Base-by-base conservation (phyloP, 2,113 vertebrate species). In the Passer domesticus region DNA sequence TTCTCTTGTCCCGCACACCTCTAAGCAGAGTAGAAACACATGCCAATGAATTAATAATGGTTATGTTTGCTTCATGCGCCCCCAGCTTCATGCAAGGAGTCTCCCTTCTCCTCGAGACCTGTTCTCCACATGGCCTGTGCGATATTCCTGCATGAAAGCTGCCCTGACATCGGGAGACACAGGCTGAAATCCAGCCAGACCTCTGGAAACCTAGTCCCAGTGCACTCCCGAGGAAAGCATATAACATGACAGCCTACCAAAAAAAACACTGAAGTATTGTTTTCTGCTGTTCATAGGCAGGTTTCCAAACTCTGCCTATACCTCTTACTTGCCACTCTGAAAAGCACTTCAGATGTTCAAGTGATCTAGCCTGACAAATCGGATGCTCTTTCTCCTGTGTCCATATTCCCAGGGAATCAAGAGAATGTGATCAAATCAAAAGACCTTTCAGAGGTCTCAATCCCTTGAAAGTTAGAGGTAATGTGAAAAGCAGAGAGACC, bases 121-220 rank as follows among this genome's bases (percentile, higher is more conserved):
- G 19, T 18, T 43, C 23, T 80, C 53, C 1, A 1, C 3, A 1
- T 8, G 10, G n/a, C 20, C 43, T 37, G 11, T n/a, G 13, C 9
- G 30, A 24, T 15, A 39, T 24, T 47, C 46, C 46, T 47, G 27
- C 5, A 0, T 13, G 30, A 77, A 73, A 93, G 55, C 44, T 62
- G 46, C n/a, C n/a, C 22, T 74, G n/a, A n/a, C 46, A 81, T 10
- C 0, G 0, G 15, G 25, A 83, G 33, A 22, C 0, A 0, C 0
- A 4, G 22, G 49, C 33, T 89, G 49, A 92, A 77, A 91, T 77
- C 6, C 31, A n/a, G 43, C 25, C 55, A 47, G 14, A 47, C 13
- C 19, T 44, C 87, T 35, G 31, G 18, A 80, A 18, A 73, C 6
- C 35, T 80, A 5, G 2, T 31, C 25, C 49, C 33, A 37, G 9